Conservation (phyloP, 2,797 vertebrate genomes). For the Myotis vivesi region DNA sequence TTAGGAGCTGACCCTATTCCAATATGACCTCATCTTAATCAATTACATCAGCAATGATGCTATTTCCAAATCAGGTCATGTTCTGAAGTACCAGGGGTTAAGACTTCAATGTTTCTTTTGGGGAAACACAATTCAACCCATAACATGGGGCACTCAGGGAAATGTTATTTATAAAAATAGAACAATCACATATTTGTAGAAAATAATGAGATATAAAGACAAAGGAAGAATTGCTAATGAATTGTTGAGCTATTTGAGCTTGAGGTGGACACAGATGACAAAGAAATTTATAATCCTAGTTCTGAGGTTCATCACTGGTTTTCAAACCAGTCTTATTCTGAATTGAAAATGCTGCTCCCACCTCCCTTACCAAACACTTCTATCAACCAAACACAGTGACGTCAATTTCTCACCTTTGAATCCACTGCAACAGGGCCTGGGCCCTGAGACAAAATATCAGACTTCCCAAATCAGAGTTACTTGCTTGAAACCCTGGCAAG, state of each 20-base stretch:
- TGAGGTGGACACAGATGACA: neutral
- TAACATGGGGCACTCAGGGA: neutral
- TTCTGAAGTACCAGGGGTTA: neutral
- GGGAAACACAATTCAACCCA: neutral
- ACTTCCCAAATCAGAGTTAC: neutral
- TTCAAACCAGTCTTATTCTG: neutral
- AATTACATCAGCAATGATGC: neutral
- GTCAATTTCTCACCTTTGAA: neutral
- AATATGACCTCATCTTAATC: neutral
- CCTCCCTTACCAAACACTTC: neutral
- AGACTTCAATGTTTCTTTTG: neutral
- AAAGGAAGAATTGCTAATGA: neutral
- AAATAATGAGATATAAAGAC: neutral
- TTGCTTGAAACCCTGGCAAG: neutral
- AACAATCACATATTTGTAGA: neutral
- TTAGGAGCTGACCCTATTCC: neutral
- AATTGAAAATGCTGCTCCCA: neutral
- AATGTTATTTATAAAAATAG: neutral
- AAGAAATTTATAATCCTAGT: neutral
- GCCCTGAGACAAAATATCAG: neutral
- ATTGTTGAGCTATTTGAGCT: neutral
- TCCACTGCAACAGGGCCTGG: neutral
- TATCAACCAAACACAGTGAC: neutral
- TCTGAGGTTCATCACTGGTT: neutral
- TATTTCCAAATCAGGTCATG: neutral